Conservation (phyloP, 2,113 vertebrate species). For the Grantiella picta region DNA sequence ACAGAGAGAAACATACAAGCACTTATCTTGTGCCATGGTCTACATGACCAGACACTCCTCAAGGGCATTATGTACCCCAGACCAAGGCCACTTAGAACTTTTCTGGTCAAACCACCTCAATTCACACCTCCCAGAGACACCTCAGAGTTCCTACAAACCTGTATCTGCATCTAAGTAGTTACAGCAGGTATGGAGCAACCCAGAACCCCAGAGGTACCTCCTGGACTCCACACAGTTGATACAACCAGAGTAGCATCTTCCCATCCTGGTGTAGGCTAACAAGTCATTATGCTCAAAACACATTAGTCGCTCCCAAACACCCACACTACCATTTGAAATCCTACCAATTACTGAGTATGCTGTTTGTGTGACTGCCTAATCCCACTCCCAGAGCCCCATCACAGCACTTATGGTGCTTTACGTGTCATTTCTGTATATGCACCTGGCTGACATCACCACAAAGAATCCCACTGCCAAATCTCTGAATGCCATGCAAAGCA, state of each 20-base stretch:
- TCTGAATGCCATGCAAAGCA: accelerated
- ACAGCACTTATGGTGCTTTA: not conserved
- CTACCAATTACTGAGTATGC: not conserved
- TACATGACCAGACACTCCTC: not conserved
- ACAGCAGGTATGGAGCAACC: not conserved
- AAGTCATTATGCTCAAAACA: not conserved
- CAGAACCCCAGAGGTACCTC: not conserved
- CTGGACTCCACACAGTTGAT: not conserved
- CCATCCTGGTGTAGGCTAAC: not conserved
- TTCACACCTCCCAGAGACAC: not conserved
- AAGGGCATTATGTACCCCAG: not conserved
- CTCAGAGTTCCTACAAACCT: not conserved
- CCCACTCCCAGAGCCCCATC: not conserved
- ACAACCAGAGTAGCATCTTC: not conserved
- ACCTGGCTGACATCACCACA: not conserved
- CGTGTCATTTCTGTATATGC: not conserved
- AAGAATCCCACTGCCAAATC: not conserved
- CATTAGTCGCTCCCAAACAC: not conserved
- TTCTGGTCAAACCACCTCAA: not conserved
- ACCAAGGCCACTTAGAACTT: not conserved
- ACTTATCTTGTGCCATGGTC: not conserved
- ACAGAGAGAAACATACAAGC: not conserved
- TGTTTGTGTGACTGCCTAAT: not conserved
- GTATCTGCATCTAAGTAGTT: not conserved
- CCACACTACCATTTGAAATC: not conserved